Conservation (phyloP, 2,113 vertebrate species). For the Sigmodon hispidus region DNA sequence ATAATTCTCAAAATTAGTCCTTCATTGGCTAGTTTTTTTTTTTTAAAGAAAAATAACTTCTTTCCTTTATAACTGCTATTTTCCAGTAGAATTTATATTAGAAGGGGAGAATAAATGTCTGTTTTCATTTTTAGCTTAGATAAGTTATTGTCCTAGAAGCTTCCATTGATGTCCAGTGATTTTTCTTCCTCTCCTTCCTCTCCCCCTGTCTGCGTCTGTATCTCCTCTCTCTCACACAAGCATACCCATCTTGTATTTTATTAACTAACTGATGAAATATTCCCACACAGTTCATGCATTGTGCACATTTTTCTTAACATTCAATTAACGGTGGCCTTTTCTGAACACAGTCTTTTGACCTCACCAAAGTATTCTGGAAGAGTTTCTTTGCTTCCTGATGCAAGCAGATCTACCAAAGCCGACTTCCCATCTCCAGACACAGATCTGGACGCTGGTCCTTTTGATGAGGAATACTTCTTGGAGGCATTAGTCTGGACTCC, state of each 20-base stretch:
- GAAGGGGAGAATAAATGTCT: background rate
- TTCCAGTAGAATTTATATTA: background rate
- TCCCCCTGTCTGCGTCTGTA: background rate
- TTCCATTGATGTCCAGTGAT: background rate
- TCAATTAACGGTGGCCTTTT: background rate
- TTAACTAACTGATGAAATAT: background rate
- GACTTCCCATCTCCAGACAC: background rate
- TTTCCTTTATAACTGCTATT: background rate
- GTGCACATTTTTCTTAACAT: background rate
- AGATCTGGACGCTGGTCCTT: background rate
- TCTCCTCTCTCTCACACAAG: background rate
- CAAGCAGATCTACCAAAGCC: background rate
- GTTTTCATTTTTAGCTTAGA: background rate
- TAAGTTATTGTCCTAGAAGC: background rate
- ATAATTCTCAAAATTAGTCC: conserved; percentile 3
- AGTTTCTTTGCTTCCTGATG: background rate
- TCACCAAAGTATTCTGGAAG: background rate
- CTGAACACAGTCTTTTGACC: background rate
- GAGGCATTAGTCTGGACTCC: background rate
- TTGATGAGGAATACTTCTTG: conserved; percentile 22
- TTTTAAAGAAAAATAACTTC: conserved; percentile 41
- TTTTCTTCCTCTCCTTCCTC: background rate
- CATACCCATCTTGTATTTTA: background rate
- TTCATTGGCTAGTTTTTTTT: conserved; percentile 53
- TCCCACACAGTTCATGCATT: background rate